Evolutionary conservation across 2,797 vertebrate genomes (phyloP).

Genomic region (Bovichtus variegatus): DNA sequence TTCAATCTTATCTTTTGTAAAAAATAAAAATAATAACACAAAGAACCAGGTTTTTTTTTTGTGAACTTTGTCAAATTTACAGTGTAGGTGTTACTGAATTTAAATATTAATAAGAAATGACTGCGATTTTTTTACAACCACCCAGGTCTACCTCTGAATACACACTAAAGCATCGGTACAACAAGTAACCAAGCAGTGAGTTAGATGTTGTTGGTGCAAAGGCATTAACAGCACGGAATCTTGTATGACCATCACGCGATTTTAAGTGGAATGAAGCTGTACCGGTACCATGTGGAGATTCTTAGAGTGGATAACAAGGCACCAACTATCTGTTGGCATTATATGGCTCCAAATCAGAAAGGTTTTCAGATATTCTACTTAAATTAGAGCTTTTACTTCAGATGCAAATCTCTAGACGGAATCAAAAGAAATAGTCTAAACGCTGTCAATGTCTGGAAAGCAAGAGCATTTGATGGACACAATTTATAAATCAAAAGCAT

Average conservation of each 20-base stretch:
- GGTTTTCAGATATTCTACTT: conserved; percentile 1
- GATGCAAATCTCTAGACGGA: neutral
- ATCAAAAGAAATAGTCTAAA: neutral
- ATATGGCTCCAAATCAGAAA: neutral
- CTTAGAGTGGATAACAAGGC: neutral
- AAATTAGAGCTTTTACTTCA: neutral
- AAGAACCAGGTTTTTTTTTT: neutral
- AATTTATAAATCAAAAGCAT: neutral
- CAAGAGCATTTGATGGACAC: neutral
- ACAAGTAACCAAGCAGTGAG: neutral
- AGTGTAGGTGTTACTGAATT: neutral
- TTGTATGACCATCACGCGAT: neutral
- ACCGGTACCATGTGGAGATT: neutral
- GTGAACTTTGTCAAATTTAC: neutral
- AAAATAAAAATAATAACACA: neutral
- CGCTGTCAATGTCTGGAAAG: neutral
- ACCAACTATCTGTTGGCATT: neutral
- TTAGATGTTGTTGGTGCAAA: neutral
- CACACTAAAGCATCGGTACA: neutral
- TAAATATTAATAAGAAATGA: conserved; percentile 1
- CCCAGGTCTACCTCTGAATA: neutral
- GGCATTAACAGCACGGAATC: neutral
- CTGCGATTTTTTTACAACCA: neutral
- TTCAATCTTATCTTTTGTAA: neutral
- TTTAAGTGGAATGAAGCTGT: neutral